A percentile compares a stretch with the other conserved stretches of the same genome.
Evolutionary conservation across 2,888 invertebrate genomes (phyloP).

Genomic region (Tenthredo scrophulariae): DNA sequence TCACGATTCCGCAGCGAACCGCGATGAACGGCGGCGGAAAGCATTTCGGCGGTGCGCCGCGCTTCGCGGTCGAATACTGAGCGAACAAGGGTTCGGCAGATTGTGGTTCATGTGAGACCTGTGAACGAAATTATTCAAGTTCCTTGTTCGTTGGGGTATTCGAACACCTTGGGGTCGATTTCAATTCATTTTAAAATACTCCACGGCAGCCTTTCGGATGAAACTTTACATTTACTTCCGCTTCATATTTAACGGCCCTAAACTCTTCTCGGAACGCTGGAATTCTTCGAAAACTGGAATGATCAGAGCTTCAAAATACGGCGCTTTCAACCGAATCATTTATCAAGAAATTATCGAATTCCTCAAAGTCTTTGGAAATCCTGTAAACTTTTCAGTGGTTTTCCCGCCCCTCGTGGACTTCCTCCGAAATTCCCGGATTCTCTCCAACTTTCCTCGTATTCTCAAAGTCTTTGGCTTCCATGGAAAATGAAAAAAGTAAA

Average conservation of each 20-base stretch:
- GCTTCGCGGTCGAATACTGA: no score
- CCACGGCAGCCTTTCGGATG: background rate
- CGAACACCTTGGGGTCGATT: background rate
- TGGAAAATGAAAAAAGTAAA: background rate
- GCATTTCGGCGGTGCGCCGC: no score
- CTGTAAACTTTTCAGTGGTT: background rate
- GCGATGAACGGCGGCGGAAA: no score
- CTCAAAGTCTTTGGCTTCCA: background rate
- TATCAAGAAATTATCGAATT: slow-evolving; percentile 1
- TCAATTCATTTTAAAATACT: background rate
- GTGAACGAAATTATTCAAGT: background rate
- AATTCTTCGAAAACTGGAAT: background rate
- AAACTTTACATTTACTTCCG: background rate
- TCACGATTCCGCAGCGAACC: no score
- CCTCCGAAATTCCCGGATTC: background rate
- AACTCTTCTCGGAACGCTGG: background rate
- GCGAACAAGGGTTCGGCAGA: no score
- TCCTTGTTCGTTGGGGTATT: background rate
- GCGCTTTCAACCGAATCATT: background rate
- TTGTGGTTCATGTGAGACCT: background rate
- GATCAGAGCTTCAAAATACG: background rate
- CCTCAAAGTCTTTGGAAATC: background rate
- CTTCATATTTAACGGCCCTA: background rate
- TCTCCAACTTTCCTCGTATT: background rate
- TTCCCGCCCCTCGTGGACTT: background rate